Evolutionary conservation across 1,140 invertebrate genomes (phyloP), one percentile per base, ranked within the genome.

Genomic region (Gonatopus flavifemur): DNA sequence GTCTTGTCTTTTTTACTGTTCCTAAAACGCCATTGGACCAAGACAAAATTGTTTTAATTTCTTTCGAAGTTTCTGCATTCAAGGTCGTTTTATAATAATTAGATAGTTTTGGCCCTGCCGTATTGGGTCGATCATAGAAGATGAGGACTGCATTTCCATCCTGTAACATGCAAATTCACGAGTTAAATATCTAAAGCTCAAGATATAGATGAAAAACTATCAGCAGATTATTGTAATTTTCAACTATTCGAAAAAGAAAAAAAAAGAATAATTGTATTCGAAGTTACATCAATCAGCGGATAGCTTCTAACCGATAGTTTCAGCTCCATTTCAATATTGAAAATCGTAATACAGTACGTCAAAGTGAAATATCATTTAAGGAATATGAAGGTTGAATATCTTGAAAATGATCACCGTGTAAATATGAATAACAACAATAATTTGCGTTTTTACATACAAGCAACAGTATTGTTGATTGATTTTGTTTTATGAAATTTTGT

Each of bases 61-160:
- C 50, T 16, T 67, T 45, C 13, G 73, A 70, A 37, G 62, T 67
- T 39, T 73, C 58, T 9, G 54, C n/a, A 57, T 65, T 35, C 0
- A 91, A 76, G 41, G 77, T 48, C 4, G 83, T 74, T 52, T 85
- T 83, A 20, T 82, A 75, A 63, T 86, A 93, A 24, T 81, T 70
- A 45, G 78, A 82, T 2, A 88, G 52, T 69, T 92, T 93, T 21
- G 90, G 89, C 3, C 89, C 89, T 35, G 73, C 60, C 12, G 70
- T 65, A 72, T 91, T 83, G 3, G 83, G 80, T 54, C 93, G 79
- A 46, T 88, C 80, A 67, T 96, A 96, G 62, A 81, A 89, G 30
- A 96, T 88, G 30, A 96, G 74, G 62, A 89, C 81, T 24, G 80
- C 81, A 19, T 72, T 65, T 1, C 69, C 75, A 70, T 83, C 74